Evolutionary conservation across 2,113 vertebrate genomes (phyloP).

Genomic region (Podarcis raffonei): DNA sequence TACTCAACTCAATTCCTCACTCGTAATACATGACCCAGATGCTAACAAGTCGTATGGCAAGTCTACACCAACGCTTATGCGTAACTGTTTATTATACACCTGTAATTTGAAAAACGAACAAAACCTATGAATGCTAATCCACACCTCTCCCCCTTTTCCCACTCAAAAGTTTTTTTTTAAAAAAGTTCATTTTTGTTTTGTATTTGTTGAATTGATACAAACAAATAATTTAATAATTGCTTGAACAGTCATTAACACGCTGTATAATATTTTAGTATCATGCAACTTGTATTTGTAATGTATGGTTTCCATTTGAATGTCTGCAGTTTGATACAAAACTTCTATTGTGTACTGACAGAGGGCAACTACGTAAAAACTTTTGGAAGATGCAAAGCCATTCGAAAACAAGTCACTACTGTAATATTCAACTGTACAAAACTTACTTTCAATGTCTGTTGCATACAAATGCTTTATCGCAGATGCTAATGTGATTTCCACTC

Average conservation of each 20-base stretch:
- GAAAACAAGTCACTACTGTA: not conserved
- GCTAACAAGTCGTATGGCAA: not conserved
- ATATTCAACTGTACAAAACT: not conserved
- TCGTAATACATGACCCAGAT: not conserved
- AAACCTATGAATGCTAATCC: not conserved
- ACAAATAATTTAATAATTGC: not conserved
- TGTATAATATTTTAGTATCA: accelerated
- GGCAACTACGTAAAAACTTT: not conserved
- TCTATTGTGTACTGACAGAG: not conserved
- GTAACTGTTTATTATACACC: not conserved
- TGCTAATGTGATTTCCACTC: constrained; percentile 3
- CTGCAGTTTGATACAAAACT: not conserved
- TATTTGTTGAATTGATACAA: not conserved
- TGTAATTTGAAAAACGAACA: not conserved
- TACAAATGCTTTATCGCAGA: constrained; percentile 1
- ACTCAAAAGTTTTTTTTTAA: not conserved
- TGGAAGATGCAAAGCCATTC: not conserved
- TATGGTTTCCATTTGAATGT: constrained; percentile 19
- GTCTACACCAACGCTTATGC: not conserved
- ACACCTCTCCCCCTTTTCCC: not conserved
- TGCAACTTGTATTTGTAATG: constrained; percentile 39
- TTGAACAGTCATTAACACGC: constrained; percentile 34
- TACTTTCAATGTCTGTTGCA: not conserved
- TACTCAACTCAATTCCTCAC: not conserved
- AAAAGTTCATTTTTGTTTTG: not conserved